A percentile compares a stretch with the other conserved stretches of the same genome.
Evolutionary conservation across 2,888 invertebrate species (phyloP).

Genomic region (Trichopoda pennipes): DNA sequence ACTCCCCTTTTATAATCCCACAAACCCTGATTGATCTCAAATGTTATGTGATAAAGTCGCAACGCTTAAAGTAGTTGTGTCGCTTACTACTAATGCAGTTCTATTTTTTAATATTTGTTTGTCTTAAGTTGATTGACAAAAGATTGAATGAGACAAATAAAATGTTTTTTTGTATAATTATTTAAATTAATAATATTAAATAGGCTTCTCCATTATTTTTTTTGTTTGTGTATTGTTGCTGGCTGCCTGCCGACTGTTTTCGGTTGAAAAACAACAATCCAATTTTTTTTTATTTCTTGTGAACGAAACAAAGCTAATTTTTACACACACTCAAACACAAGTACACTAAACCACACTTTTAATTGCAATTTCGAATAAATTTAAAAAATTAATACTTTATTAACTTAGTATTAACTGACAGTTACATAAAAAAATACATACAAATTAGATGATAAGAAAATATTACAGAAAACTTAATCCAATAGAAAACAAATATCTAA

Average conservation of each 20-base stretch:
- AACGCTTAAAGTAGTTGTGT: conserved; percentile 54
- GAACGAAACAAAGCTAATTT: background rate
- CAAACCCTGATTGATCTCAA: conserved; percentile 61
- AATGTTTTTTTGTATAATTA: conserved; percentile 46
- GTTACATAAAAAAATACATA: conserved; percentile 18
- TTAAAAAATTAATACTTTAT: background rate
- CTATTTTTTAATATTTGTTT: conserved; percentile 12
- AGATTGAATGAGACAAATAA: background rate
- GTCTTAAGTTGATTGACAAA: background rate
- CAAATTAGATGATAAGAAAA: background rate
- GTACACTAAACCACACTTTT: background rate
- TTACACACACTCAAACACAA: background rate
- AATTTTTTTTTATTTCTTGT: conserved; percentile 23
- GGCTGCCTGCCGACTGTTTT: background rate
- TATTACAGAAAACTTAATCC: background rate
- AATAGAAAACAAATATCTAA: background rate
- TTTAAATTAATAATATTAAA: conserved; percentile 32
- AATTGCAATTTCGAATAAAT: background rate
- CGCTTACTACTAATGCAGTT: conserved; percentile 61
- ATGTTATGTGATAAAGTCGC: conserved; percentile 66
- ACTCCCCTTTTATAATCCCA: conserved; percentile 11
- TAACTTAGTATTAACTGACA: background rate
- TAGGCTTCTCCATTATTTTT: background rate
- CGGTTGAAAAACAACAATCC: background rate
- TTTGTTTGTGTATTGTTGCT: background rate